Conservation (phyloP, 2,888 invertebrate genomes). For the Eupithecia subumbrata region DNA sequence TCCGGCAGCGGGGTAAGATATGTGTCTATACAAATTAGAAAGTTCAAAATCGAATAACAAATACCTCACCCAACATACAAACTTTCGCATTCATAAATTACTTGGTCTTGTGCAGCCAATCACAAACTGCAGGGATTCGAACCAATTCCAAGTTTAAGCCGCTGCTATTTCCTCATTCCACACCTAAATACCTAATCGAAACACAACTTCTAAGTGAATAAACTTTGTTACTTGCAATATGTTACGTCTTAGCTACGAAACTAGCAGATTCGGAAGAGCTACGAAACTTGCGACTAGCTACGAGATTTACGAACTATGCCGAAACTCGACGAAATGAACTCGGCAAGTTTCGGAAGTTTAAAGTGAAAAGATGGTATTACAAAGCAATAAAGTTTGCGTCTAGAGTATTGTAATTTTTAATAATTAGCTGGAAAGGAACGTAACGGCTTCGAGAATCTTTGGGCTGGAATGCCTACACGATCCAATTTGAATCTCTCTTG, state of each 20-base stretch:
- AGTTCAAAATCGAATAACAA: not conserved
- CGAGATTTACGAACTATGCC: constrained; percentile 11
- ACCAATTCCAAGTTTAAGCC: not conserved
- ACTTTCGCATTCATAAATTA: not conserved
- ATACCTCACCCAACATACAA: not conserved
- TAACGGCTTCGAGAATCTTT: not conserved
- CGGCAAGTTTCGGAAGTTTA: constrained; percentile 1
- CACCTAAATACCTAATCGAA: not conserved
- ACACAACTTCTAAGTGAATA: constrained; percentile 7
- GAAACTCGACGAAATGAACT: constrained; percentile 1
- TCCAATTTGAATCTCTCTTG: not conserved
- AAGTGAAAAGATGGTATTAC: not conserved
- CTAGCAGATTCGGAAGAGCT: constrained; percentile 1
- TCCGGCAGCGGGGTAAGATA: too few relatives aligned
- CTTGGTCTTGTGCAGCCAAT: not conserved
- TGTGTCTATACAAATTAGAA: not conserved
- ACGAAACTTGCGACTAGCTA: constrained; percentile 3
- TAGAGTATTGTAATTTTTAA: too few relatives aligned
- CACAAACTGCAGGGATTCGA: not conserved
- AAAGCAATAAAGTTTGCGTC: not conserved
- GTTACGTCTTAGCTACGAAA: constrained; percentile 9
- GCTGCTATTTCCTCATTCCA: not conserved
- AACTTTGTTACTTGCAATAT: constrained; percentile 7
- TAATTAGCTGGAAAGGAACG: not conserved
- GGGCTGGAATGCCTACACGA: not conserved